Base-by-base conservation (phyloP, 2,113 vertebrate genomes). In the Anolis sagrei region DNA sequence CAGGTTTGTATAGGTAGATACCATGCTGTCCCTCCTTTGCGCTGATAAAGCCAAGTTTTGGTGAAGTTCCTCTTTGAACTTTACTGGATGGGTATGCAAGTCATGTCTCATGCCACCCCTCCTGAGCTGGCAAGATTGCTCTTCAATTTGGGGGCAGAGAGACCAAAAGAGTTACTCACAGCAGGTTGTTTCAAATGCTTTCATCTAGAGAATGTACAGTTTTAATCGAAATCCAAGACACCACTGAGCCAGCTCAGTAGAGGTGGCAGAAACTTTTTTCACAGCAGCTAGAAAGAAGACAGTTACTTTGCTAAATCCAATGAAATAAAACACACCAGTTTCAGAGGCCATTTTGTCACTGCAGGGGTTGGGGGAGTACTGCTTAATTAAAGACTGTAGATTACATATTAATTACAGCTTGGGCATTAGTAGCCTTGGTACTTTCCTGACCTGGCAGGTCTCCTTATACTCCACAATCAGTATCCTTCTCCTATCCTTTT, bases 341-440 rank as follows among this genome's bases (percentile, higher is more conserved):
- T 73, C 89, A 87, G 79, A 54, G 76, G 86, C 90, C 89, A 87
- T 85, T 90, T 86, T 86, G 78, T 90, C 85, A 88, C 74, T 73
- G 34, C 54, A 39, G 89, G 51, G 87, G n/a, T 27, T 36, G 61
- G 66, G 11, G 11, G 23, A 87, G 81, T 87, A 89, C 86, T 90
- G 85, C 93, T 90, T 90, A 92, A 93, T 90, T 84, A 91, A 88
- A 62, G 5, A 29, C 86, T 87, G 77, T 81, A 76, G 54, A 69
- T 72, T 76, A 78, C 0, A 10, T 90, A 90, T 76, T 54, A 81
- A 89, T 91, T 91, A 86, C 51, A 82, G 66, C 72, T 83, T 64
- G 69, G 76, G 73, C 64, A 85, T 64, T 69, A 48, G 68, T 16
- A 74, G 54, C 29, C 27, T 70, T 62, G 62, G 64, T 29, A 9